Evolutionary conservation across 2,113 vertebrate species (phyloP).

Genomic region (Lipophrys pholis): DNA sequence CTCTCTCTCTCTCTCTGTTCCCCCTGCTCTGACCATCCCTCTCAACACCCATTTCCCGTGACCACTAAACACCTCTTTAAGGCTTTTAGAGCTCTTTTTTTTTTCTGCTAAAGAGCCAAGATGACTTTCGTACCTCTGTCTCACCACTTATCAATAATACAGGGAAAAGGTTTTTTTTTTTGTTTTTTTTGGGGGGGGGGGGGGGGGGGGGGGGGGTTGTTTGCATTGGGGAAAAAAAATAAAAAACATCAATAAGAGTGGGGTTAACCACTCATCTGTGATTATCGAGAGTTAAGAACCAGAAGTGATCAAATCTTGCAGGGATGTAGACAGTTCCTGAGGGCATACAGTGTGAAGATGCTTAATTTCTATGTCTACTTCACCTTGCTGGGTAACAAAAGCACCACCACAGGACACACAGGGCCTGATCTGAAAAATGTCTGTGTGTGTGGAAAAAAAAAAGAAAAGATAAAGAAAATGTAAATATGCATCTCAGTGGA

Average conservation of each 20-base stretch:
- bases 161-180: constrained; percentile 35
- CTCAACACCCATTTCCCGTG: constrained; percentile 66
- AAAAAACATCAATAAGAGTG: neutral
- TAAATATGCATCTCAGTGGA: no score
- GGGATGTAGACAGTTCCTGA: neutral
- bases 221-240: constrained; percentile 9
- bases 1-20: constrained; percentile 6
- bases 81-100: constrained; percentile 66
- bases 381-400: no score
- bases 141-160: constrained; percentile 70
- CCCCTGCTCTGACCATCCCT: constrained; percentile 32
- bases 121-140: constrained; percentile 64
- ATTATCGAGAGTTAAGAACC: neutral
- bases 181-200: no score
- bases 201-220: neutral
- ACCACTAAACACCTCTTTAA: constrained; percentile 74
- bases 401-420: no score
- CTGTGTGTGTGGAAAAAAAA: no score
- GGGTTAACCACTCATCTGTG: neutral
- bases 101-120: constrained; percentile 1
- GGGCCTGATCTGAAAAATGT: no score
- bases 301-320: neutral
- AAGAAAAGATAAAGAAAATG: no score
- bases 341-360: neutral
- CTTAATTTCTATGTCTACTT: no score